phyloP scores from a whole-genome alignment of 2,113 vertebrate species.

The Nyctibius bracteatus region DNA sequence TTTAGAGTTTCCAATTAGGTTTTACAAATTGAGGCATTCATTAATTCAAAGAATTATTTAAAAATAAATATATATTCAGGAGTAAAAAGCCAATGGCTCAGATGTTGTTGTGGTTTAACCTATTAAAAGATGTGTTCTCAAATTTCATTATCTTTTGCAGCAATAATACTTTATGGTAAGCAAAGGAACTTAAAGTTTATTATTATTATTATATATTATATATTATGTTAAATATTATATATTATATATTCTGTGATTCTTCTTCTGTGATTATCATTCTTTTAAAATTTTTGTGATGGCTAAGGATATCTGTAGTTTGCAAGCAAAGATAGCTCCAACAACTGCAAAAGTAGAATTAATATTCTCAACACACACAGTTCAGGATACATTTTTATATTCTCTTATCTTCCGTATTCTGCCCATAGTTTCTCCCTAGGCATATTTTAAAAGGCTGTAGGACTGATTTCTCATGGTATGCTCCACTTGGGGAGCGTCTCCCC shows the following conservation, averaged over 20 bases:
- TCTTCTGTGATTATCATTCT: not conserved
- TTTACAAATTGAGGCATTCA: not conserved
- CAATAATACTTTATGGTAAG: not conserved
- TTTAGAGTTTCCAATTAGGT: not conserved
- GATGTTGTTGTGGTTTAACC: not conserved
- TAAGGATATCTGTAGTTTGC: not conserved
- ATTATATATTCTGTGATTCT: too few species aligned
- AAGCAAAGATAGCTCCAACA: not conserved
- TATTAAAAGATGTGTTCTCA: not conserved
- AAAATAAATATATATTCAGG: not conserved
- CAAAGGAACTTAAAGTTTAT: not conserved
- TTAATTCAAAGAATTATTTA: not conserved
- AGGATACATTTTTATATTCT: not conserved
- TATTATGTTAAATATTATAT: too few species aligned
- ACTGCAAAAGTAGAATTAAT: not conserved
- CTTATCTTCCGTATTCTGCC: not conserved
- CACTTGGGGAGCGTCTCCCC: not conserved
- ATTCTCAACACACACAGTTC: accelerated
- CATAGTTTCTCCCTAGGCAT: not conserved
- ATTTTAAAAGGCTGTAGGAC: not conserved
- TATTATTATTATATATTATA: too few species aligned
- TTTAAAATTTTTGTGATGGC: not conserved
- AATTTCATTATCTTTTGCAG: not conserved
- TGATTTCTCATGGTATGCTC: not conserved
- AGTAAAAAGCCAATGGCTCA: not conserved